Percentiles rank a stretch among this genome's conserved stretches.
phyloP scores from a whole-genome alignment of 2,888 invertebrate genomes.

The Melanotus villosus region DNA sequence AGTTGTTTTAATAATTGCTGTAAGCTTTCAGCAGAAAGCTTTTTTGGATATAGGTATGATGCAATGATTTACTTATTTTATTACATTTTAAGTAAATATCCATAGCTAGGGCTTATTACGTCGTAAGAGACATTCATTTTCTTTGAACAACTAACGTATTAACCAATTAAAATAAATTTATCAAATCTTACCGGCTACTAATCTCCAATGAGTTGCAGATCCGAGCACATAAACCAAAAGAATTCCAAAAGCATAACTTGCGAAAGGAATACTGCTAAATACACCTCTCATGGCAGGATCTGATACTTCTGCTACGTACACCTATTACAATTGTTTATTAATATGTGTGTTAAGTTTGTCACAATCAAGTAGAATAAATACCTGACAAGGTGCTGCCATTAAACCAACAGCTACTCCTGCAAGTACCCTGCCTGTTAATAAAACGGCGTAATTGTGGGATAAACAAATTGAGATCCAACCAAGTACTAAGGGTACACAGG shows the following conservation, averaged over 20 bases:
- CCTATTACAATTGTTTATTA: constrained; percentile 71
- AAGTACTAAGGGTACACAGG: constrained; percentile 76
- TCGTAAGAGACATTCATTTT: no score
- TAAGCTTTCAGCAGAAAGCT: no score
- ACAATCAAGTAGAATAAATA: no score
- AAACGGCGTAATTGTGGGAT: constrained; percentile 70
- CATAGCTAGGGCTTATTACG: no score
- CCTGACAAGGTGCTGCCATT: constrained; percentile 83
- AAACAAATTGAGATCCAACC: constrained; percentile 79
- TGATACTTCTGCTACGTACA: constrained; percentile 82
- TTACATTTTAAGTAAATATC: no score
- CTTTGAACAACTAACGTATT: no score
- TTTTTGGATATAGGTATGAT: no score
- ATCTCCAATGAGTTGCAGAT: constrained; percentile 78
- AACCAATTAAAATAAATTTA: no score
- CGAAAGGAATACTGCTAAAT: constrained; percentile 80
- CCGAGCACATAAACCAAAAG: constrained; percentile 81
- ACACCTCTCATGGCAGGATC: constrained; percentile 80
- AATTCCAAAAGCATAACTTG: constrained; percentile 83
- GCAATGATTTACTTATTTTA: no score
- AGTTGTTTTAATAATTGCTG: no score
- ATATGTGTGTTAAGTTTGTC: no score
- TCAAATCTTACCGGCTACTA: constrained; percentile 77
- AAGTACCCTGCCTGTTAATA: constrained; percentile 77
- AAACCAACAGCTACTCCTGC: constrained; percentile 83